These are phyloP conservation scores for Diarsia dahlii DNA, from an alignment of 2,888 invertebrate species.

Conservation along the genomic window DNA sequence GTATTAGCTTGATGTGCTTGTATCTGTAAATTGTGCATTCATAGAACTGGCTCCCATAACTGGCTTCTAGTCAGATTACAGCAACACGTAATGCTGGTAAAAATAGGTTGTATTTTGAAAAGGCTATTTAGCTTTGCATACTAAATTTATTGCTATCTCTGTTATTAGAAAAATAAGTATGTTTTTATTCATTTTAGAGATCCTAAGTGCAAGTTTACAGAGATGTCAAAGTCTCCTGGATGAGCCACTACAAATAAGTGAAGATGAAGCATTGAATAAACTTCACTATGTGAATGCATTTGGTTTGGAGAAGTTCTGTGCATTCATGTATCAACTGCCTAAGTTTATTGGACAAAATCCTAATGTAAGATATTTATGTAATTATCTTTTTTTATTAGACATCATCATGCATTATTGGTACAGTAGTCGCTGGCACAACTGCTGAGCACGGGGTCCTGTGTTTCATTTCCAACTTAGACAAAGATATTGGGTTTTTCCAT, in stretches of 20 bases:
- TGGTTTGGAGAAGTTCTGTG: conserved; percentile 84
- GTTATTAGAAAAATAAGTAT: not conserved
- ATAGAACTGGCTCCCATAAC: not conserved
- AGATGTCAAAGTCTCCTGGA: conserved; percentile 79
- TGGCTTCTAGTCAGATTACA: not conserved
- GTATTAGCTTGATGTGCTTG: too few species aligned
- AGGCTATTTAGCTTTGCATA: not conserved
- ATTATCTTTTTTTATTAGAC: not conserved
- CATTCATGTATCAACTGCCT: conserved; percentile 79
- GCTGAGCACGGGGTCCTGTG: not conserved
- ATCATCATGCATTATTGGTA: not conserved
- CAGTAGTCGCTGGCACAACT: not conserved
- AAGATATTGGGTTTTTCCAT: not conserved
- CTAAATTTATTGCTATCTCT: not conserved
- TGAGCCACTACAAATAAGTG: conserved; percentile 65
- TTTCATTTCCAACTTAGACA: not conserved
- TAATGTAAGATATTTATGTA: conserved; percentile 72
- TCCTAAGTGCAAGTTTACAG: conserved; percentile 77
- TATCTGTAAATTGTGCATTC: not conserved
- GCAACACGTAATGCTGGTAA: not conserved
- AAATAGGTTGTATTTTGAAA: not conserved
- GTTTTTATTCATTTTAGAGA: conserved; percentile 74
- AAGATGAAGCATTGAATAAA: conserved; percentile 78
- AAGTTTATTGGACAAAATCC: conserved; percentile 75
- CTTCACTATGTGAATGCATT: conserved; percentile 85